Evolutionary conservation across 2,888 invertebrate species (phyloP).

Genomic region (Zeuzera pyrina): DNA sequence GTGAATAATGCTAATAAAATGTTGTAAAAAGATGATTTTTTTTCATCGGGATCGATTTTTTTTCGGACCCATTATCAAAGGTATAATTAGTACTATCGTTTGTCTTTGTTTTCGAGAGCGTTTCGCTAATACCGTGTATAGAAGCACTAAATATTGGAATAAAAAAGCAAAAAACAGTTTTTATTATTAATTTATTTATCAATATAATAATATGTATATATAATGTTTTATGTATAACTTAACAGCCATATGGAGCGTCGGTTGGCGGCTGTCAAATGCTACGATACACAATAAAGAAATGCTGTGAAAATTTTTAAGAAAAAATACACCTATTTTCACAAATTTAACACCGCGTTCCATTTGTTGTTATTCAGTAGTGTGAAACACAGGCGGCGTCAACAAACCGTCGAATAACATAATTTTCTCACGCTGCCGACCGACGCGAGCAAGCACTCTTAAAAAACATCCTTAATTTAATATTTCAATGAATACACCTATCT

Average conservation of each 20-base stretch:
- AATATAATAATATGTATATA: constrained; percentile 72
- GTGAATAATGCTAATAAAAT: no score
- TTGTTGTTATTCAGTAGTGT: background rate
- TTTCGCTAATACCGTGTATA: no score
- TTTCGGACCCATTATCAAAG: no score
- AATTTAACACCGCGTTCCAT: background rate
- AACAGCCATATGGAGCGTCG: constrained; percentile 56
- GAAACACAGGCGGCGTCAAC: constrained; percentile 5
- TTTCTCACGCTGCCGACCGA: constrained; percentile 19
- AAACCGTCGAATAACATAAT: constrained; percentile 10
- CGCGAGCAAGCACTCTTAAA: constrained; percentile 45
- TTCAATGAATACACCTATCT: constrained; percentile 22
- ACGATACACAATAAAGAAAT: constrained; percentile 1
- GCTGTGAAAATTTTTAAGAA: background rate
- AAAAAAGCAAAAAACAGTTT: constrained; percentile 21
- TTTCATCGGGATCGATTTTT: no score
- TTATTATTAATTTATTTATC: constrained; percentile 73
- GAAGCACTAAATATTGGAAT: no score
- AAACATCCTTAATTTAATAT: constrained; percentile 38
- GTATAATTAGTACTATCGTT: no score
- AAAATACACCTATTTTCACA: constrained; percentile 1
- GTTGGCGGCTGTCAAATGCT: constrained; percentile 18
- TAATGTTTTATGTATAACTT: constrained; percentile 69
- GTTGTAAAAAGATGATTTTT: no score
- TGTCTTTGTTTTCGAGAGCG: no score